A percentile compares a stretch with the other conserved stretches of the same genome.
Evolutionary conservation across 2,888 invertebrate species (phyloP).

Genomic region (Bellardia pandia): DNA sequence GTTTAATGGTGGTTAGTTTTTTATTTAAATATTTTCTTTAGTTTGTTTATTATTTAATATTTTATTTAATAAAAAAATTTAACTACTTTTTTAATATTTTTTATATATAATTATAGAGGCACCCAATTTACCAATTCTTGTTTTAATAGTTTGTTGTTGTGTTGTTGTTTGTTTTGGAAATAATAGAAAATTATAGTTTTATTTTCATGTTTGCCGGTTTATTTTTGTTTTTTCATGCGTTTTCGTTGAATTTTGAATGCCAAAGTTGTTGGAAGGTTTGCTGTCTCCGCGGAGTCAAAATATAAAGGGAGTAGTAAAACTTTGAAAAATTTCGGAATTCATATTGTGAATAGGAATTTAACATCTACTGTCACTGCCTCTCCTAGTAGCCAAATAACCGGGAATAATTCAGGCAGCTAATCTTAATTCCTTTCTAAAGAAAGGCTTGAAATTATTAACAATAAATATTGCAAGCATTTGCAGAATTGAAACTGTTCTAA

Average conservation of each 20-base stretch:
- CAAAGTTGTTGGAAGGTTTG: conserved; percentile 60
- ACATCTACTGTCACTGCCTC: too few relatives aligned
- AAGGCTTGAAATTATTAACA: too few relatives aligned
- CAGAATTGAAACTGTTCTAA: too few relatives aligned
- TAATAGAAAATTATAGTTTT: conserved; percentile 57
- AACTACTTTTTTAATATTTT: conserved; percentile 80
- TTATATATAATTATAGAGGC: conserved; percentile 80
- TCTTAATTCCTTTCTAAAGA: too few relatives aligned
- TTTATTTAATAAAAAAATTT: conserved; percentile 82
- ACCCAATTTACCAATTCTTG: conserved; percentile 83
- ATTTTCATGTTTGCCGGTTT: conserved; percentile 25
- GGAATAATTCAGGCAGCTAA: too few relatives aligned
- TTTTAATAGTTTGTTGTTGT: conserved; percentile 70
- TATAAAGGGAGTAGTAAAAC: conserved; percentile 10
- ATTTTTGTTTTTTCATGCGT: conserved; percentile 23
- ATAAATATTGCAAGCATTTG: too few relatives aligned
- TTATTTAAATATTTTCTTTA: conserved; percentile 73
- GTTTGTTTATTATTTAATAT: conserved; percentile 75
- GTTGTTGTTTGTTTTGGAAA: conserved; percentile 49
- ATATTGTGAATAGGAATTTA: too few relatives aligned
- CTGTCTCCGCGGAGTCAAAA: neutral
- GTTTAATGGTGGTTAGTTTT: conserved; percentile 64
- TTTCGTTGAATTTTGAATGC: conserved; percentile 73
- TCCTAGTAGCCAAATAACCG: too few relatives aligned
- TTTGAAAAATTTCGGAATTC: neutral